Percentiles rank a stretch among this genome's conserved stretches.
Evolutionary conservation across 1,140 invertebrate species (phyloP).

Genomic region (Nymphalis io): DNA sequence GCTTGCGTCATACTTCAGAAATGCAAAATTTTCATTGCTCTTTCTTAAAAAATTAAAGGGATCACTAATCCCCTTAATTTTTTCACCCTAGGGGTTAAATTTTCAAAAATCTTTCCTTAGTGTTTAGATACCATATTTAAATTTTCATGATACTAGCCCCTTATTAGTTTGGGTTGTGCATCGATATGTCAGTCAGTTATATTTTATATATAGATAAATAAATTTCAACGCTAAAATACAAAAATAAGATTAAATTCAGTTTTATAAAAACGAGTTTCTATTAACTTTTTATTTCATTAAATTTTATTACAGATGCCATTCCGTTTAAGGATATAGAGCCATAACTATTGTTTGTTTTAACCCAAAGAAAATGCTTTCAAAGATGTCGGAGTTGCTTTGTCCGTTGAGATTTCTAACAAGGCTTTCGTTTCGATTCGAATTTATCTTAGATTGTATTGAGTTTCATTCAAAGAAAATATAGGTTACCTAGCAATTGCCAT

Average conservation of each 20-base stretch:
- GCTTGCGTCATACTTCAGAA: too few species aligned
- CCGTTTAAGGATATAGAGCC: constrained; percentile 29
- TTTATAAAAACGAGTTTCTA: neutral
- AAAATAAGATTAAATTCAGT: neutral
- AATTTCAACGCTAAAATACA: too few species aligned
- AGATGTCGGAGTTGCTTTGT: constrained; percentile 37
- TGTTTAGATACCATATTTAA: too few species aligned
- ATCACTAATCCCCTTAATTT: too few species aligned
- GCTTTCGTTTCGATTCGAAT: constrained; percentile 45
- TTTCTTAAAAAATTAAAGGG: too few species aligned
- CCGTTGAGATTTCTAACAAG: constrained; percentile 43
- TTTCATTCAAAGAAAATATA: constrained; percentile 44
- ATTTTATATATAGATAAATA: too few species aligned
- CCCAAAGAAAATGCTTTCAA: constrained; percentile 31
- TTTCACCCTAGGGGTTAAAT: too few species aligned
- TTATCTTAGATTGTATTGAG: constrained; percentile 39
- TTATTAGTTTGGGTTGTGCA: too few species aligned
- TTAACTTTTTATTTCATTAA: neutral
- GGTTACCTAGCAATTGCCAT: constrained; percentile 37
- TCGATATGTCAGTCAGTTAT: too few species aligned
- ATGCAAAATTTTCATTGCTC: too few species aligned
- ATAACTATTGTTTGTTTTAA: constrained; percentile 40
- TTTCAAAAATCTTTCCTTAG: too few species aligned
- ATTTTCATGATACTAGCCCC: too few species aligned
- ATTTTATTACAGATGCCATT: constrained; percentile 23